These are phyloP conservation scores for Menidia beryllina DNA, from an alignment of 2,113 vertebrate species.

Conservation along the genomic window DNA sequence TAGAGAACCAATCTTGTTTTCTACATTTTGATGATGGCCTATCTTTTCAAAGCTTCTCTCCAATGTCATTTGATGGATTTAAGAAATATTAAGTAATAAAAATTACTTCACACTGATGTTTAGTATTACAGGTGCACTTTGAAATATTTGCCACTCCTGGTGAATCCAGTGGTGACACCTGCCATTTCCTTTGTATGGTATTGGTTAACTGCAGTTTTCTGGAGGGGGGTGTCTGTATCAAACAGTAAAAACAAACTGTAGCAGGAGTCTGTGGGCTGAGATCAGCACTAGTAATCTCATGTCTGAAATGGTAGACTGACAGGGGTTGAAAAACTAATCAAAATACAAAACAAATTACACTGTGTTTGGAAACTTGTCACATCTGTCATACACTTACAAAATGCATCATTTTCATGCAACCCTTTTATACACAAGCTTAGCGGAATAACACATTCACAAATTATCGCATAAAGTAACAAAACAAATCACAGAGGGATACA, in stretches of 20 bases:
- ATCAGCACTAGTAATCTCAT: not conserved
- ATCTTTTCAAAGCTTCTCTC: too few relatives aligned
- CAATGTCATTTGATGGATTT: not conserved
- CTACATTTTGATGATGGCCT: too few relatives aligned
- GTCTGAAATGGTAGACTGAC: not conserved
- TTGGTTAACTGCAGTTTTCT: slow-evolving; percentile 4
- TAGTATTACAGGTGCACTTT: not conserved
- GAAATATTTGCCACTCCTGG: not conserved
- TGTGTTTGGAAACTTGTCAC: slow-evolving; percentile 1
- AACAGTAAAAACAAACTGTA: slow-evolving; percentile 19
- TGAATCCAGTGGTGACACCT: not conserved
- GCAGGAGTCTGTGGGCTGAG: slow-evolving; percentile 3
- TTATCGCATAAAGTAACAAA: not conserved
- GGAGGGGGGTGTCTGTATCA: slow-evolving; percentile 5
- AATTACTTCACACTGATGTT: not conserved
- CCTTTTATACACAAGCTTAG: not conserved
- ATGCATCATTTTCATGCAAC: slow-evolving; percentile 20
- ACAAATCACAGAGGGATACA: slow-evolving; percentile 19
- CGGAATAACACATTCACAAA: slow-evolving; percentile 10
- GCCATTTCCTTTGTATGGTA: not conserved
- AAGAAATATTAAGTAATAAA: not conserved
- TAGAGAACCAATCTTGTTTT: too few relatives aligned
- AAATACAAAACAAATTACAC: too few relatives aligned
- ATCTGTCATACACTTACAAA: slow-evolving; percentile 18
- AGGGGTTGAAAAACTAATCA: too few relatives aligned